Evolutionary conservation across 2,888 invertebrate genomes (phyloP), one percentile per base, ranked within the genome.

Genomic region (Junonia oenone): DNA sequence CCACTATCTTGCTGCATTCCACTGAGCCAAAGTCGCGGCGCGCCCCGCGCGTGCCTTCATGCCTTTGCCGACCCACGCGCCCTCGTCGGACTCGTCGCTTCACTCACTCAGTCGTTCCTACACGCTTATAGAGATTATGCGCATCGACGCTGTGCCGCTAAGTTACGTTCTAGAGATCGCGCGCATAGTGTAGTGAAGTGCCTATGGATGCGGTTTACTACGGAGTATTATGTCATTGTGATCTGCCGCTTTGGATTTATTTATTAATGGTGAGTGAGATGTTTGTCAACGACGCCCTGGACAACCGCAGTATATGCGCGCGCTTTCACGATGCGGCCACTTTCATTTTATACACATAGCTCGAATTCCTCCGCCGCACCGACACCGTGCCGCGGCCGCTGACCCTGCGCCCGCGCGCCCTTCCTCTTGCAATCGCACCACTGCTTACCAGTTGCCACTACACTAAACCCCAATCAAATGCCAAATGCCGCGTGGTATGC

Each of bases 41-140:
- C 74, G 73, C 73, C 75, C 73, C 75, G 77, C 77, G 90, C 87
- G 87, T 92, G 93, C 92, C 91, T 91, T 65, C 68, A 62, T 69
- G 66, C 90, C 91, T 92, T 89, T 83, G 90, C 85, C 92, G 93
- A 93, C 94, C 92, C 94, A 94, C 93, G 94, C 94, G 94, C 93
- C 93, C 93, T 92, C 92, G 64, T 55, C 55, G 51, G 93, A 93
- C 93, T 92, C 92, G 63, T 51, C 54, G 47, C 73, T 67, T 60
- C 68, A 59, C 68, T 69, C 77, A 68, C 73, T 80, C 84, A 86
- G 85, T 87, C 81, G 83, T 69, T 75, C 75, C 72, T 75, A 79
- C 75, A 84, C 87, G 81, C 76, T 77, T 81, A 72, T 63, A 66
- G 72, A 68, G 71, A 72, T 63, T 67, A 81, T 73, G 79, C 81